Percentiles rank a stretch among this genome's conserved stretches.
phyloP scores from a whole-genome alignment of 92 coral and sea anemone genomes.

The Umimayanthus chanpuru region DNA sequence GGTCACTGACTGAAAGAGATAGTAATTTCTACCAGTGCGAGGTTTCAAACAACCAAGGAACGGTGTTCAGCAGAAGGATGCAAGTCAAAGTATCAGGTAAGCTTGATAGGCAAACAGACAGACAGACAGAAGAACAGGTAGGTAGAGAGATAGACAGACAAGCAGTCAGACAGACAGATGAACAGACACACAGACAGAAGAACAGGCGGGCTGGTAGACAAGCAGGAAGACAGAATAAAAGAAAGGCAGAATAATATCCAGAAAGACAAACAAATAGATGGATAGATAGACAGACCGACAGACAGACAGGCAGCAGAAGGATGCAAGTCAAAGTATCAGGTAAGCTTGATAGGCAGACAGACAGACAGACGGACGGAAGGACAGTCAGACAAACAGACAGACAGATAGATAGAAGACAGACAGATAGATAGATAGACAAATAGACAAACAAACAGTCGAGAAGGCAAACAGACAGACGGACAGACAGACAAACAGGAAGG shows the following conservation, averaged over 20 bases:
- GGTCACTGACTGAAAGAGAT: not conserved
- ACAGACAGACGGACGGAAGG: too few relatives aligned
- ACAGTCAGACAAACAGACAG: too few relatives aligned
- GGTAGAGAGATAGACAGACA: not conserved
- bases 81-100: conserved; percentile 25
- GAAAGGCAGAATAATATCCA: not conserved
- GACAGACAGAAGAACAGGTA: not conserved
- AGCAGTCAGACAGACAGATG: not conserved
- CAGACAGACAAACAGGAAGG: not conserved
- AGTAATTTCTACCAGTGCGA: conserved; percentile 23
- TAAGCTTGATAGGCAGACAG: too few relatives aligned
- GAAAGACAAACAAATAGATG: too few relatives aligned
- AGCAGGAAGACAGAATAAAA: too few relatives aligned
- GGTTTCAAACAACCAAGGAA: conserved; percentile 34
- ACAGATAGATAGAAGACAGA: not conserved
- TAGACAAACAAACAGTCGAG: too few relatives aligned
- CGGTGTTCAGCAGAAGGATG: conserved; percentile 10
- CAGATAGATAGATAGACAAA: not conserved
- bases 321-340: too few relatives aligned
- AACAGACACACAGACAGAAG: too few relatives aligned
- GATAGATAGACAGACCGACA: too few relatives aligned
- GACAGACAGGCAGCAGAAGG: not conserved
- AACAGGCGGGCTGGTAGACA: not conserved
- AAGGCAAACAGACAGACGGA: not conserved
- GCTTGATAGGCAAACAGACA: not conserved